A percentile compares a stretch with the other conserved stretches of the same genome.
These are phyloP conservation scores for Liodrosophila aerea DNA, from an alignment of 2,888 invertebrate genomes.

Conservation along the genomic window DNA sequence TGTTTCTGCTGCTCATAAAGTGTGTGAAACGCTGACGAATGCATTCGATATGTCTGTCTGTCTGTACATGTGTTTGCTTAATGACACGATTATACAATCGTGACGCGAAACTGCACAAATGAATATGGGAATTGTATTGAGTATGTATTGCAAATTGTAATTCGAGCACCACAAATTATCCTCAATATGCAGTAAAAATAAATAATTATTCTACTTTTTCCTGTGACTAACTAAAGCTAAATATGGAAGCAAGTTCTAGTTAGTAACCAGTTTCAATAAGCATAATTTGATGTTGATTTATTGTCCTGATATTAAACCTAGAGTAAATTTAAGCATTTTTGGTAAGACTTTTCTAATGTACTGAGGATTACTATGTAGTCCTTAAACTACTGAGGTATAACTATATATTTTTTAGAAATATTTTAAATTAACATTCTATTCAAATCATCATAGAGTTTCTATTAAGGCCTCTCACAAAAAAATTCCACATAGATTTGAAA, in stretches of 20 bases:
- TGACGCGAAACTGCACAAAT: slow-evolving; percentile 41
- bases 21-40: slow-evolving; percentile 68
- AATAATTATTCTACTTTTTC: not conserved
- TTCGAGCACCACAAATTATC: slow-evolving; percentile 19
- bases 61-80: slow-evolving; percentile 19
- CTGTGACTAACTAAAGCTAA: too few species aligned
- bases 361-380: too few species aligned
- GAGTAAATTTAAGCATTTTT: too few species aligned
- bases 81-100: slow-evolving; percentile 69
- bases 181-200: slow-evolving; percentile 29
- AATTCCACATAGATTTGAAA: too few species aligned
- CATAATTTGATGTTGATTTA: not conserved
- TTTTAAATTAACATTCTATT: too few species aligned
- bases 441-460: too few species aligned
- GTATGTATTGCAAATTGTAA: slow-evolving; percentile 11
- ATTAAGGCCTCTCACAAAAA: too few species aligned
- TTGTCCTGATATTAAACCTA: not conserved
- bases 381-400: too few species aligned
- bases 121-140: slow-evolving; percentile 13
- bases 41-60: slow-evolving; percentile 38
- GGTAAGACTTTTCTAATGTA: too few species aligned
- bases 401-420: too few species aligned
- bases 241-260: not conserved
- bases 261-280: not conserved
- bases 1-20: slow-evolving; percentile 16